Conservation (phyloP, 2,797 vertebrate genomes). For the Erithacus rubecula region DNA sequence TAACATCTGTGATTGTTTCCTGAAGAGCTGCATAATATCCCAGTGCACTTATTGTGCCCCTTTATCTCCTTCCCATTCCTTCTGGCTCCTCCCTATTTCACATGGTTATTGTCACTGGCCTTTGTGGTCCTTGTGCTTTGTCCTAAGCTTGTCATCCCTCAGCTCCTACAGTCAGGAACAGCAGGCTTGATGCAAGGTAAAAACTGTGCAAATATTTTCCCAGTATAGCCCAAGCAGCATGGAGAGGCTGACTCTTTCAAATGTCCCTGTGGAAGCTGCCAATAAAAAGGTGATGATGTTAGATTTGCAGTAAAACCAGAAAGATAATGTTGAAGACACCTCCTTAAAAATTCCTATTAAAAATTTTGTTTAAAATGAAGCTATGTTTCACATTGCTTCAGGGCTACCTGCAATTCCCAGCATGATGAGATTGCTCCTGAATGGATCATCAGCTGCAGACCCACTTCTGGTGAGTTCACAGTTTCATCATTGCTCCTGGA, state of each 20-base stretch:
- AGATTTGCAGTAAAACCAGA: background rate
- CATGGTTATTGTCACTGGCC: background rate
- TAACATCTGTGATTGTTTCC: slow-evolving; percentile 17
- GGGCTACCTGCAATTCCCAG: background rate
- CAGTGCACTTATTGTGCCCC: background rate
- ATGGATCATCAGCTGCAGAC: background rate
- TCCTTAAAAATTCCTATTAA: background rate
- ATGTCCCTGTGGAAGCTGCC: background rate
- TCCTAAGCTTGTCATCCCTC: background rate
- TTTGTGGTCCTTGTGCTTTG: background rate
- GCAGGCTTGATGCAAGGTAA: background rate
- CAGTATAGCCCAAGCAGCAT: background rate
- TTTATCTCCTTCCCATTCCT: background rate
- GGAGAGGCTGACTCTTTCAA: background rate
- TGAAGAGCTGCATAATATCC: background rate
- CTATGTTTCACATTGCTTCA: background rate
- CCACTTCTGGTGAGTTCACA: background rate
- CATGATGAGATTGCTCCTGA: background rate
- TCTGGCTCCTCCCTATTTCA: background rate
- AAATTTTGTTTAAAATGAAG: background rate
- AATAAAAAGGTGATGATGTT: background rate
- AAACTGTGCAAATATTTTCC: background rate
- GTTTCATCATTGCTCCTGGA: background rate
- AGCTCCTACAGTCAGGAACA: background rate
- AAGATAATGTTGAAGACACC: background rate